These are phyloP conservation scores for Athetis lepigone DNA, from an alignment of 2,888 invertebrate species.

Conservation along the genomic window DNA sequence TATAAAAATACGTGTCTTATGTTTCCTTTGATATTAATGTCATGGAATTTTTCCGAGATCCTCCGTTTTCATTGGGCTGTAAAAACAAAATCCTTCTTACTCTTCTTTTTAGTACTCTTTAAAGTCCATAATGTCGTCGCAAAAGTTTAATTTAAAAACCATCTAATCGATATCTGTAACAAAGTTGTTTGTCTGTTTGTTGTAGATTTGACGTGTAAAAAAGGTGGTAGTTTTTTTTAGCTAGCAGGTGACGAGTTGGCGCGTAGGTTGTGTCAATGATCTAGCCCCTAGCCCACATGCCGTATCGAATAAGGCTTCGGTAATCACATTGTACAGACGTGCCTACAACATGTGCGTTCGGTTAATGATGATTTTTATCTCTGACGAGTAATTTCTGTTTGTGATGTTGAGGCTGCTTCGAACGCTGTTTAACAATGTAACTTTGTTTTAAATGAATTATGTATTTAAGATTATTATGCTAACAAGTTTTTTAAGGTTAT, in stretches of 20 bases:
- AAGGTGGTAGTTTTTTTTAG: slow-evolving; percentile 78
- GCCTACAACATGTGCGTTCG: slow-evolving; percentile 63
- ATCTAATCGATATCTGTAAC: slow-evolving; percentile 23
- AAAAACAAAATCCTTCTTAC: slow-evolving; percentile 67
- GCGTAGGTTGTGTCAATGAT: slow-evolving; percentile 90
- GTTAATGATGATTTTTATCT: slow-evolving; percentile 71
- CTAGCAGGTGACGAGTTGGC: slow-evolving; percentile 88
- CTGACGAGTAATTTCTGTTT: slow-evolving; percentile 55
- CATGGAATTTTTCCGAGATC: slow-evolving; percentile 89
- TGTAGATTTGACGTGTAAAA: slow-evolving; percentile 82
- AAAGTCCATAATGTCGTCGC: slow-evolving; percentile 72
- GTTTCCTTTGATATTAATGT: slow-evolving; percentile 77
- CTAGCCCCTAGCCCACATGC: slow-evolving; percentile 89
- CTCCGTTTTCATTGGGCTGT: slow-evolving; percentile 84
- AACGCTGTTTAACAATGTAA: slow-evolving; percentile 1
- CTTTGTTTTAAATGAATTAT: slow-evolving; percentile 41
- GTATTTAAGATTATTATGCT: slow-evolving; percentile 19
- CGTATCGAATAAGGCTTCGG: slow-evolving; percentile 87
- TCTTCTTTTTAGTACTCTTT: slow-evolving; percentile 17
- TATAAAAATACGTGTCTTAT: slow-evolving; percentile 86
- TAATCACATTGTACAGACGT: slow-evolving; percentile 85
- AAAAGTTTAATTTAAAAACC: background rate
- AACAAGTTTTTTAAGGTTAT: too few relatives aligned
- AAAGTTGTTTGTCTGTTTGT: slow-evolving; percentile 70
- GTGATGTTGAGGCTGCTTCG: slow-evolving; percentile 32